Evolutionary conservation across 2,113 vertebrate genomes (phyloP).

Genomic region (Scytalopus superciliaris): DNA sequence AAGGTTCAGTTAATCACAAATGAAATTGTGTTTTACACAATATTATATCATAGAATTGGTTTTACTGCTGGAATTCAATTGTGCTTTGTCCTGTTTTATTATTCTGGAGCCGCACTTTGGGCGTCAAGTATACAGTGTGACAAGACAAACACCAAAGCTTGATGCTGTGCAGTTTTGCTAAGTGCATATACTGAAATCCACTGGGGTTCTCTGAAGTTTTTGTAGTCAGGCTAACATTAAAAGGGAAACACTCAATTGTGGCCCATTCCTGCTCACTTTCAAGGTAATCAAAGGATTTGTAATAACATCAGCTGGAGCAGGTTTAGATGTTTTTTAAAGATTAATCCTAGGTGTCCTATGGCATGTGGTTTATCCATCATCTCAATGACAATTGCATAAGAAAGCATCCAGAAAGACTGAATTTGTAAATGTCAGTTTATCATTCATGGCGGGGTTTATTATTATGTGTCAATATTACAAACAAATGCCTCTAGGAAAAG

Average conservation of each 20-base stretch:
- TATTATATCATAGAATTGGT: neutral
- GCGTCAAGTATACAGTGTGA: neutral
- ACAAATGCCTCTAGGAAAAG: slow-evolving; percentile 18
- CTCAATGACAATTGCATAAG: neutral
- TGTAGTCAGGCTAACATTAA: neutral
- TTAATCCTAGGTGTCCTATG: neutral
- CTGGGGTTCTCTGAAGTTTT: neutral
- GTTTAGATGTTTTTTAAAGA: neutral
- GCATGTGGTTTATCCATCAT: neutral
- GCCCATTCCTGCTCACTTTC: neutral
- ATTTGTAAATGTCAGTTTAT: slow-evolving; percentile 17
- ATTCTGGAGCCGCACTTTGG: neutral
- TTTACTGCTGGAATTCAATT: neutral
- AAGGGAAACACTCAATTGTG: neutral
- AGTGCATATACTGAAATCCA: neutral
- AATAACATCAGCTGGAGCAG: neutral
- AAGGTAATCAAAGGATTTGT: neutral
- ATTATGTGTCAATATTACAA: slow-evolving; percentile 7
- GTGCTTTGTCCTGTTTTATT: neutral
- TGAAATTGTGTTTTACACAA: neutral
- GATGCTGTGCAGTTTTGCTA: neutral
- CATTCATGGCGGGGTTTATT: neutral
- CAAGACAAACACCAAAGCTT: neutral
- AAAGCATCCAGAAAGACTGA: neutral
- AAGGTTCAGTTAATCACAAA: neutral